Conservation (phyloP, 2,113 vertebrate genomes). For the Rhineura floridana region DNA sequence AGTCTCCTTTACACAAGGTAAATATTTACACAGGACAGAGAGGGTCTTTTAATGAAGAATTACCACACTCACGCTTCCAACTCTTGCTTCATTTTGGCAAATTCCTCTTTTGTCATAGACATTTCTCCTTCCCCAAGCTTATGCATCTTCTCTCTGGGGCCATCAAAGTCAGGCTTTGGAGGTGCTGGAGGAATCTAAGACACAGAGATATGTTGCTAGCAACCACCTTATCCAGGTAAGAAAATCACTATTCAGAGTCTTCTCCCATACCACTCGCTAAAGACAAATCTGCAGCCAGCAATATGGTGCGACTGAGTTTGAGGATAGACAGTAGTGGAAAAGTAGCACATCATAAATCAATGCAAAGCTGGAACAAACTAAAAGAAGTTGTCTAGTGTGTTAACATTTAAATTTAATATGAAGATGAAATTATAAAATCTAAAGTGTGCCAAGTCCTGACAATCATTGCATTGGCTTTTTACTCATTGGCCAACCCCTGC, state of each 20-base stretch:
- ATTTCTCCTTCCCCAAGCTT: constrained; percentile 95
- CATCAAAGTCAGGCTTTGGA: constrained; percentile 94
- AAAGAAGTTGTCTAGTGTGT: neutral
- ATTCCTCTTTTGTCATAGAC: constrained; percentile 97
- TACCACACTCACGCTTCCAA: constrained; percentile 89
- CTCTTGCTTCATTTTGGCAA: constrained; percentile 98
- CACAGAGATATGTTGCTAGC: constrained; percentile 14
- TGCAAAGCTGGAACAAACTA: neutral
- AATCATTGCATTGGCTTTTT: neutral
- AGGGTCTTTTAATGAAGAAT: neutral
- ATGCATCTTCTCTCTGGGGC: constrained; percentile 97
- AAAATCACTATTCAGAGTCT: too few species aligned
- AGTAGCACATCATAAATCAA: neutral
- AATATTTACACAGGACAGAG: neutral
- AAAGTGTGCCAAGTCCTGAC: neutral
- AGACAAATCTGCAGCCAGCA: neutral
- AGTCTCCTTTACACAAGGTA: neutral
- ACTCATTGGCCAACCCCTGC: too few species aligned
- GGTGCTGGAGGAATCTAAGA: constrained; percentile 92
- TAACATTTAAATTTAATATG: neutral
- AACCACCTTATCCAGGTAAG: constrained; percentile 5
- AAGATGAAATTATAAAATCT: neutral
- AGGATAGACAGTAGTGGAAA: neutral
- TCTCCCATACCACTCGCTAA: neutral
- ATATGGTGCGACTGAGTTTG: neutral